These are phyloP conservation scores for Drosophila saltans DNA, from an alignment of 1,140 invertebrate species.

Conservation along the genomic window DNA sequence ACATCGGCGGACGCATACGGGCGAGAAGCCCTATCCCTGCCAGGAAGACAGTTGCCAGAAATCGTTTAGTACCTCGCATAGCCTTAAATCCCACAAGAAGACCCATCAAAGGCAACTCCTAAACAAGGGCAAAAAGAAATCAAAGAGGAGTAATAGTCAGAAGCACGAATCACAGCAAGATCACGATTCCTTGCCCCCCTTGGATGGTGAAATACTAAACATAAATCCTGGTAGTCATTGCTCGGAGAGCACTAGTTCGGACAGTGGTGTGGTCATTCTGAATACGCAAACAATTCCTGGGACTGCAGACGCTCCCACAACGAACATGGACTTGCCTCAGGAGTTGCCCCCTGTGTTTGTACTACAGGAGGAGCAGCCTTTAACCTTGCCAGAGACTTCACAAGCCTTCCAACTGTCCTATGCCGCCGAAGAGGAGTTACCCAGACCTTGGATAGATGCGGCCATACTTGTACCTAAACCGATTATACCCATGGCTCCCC, in stretches of 20 bases:
- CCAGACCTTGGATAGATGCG: conserved; percentile 89
- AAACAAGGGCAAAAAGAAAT: conserved; percentile 66
- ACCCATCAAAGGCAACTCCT: conserved; percentile 84
- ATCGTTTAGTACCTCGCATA: conserved; percentile 91
- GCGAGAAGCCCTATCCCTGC: conserved; percentile 91
- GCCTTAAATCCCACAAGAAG: conserved; percentile 90
- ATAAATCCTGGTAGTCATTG: conserved; percentile 55
- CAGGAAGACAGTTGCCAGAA: conserved; percentile 88
- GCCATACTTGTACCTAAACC: conserved; percentile 85
- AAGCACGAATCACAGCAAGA: conserved; percentile 9
- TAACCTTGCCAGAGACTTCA: conserved; percentile 82
- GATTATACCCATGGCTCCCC: conserved; percentile 71
- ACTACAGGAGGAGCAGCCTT: conserved; percentile 36
- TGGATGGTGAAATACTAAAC: conserved; percentile 34
- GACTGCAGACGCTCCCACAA: background rate
- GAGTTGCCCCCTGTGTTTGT: conserved; percentile 55
- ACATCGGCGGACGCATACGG: conserved; percentile 84
- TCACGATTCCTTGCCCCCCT: conserved; percentile 12
- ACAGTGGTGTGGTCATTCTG: conserved; percentile 49
- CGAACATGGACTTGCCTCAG: conserved; percentile 19
- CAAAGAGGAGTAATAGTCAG: conserved; percentile 17
- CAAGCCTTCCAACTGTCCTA: conserved; percentile 88
- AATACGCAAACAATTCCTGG: conserved; percentile 1
- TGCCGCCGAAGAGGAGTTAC: conserved; percentile 89
- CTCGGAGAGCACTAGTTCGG: conserved; percentile 61